Percentiles rank a stretch among this genome's conserved stretches.
These are phyloP conservation scores for Sphaeramia orbicularis DNA, from an alignment of 2,797 vertebrate species.

Conservation along the genomic window DNA sequence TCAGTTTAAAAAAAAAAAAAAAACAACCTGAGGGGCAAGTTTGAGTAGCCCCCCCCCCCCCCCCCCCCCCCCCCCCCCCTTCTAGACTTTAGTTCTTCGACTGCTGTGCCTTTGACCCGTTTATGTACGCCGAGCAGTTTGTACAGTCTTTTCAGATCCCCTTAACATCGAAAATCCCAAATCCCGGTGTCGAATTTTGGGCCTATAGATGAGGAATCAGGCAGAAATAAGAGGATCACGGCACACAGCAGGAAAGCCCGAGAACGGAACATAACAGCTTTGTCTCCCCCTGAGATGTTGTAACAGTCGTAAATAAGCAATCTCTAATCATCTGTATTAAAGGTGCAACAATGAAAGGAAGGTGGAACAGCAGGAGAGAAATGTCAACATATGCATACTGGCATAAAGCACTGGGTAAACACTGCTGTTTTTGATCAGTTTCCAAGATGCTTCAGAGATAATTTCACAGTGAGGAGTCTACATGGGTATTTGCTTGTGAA, in stretches of 20 bases:
- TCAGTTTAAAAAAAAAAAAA: too few species aligned
- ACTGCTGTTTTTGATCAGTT: constrained; percentile 16
- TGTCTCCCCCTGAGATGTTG: constrained; percentile 38
- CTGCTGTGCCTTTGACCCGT: constrained; percentile 12
- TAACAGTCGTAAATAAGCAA: constrained; percentile 32
- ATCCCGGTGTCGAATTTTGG: constrained; percentile 35
- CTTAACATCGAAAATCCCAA: constrained; percentile 33
- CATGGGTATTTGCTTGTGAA: constrained; percentile 24
- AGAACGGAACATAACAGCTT: constrained; percentile 40
- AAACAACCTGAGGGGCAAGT: constrained; percentile 6
- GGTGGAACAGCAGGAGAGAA: constrained; percentile 5
- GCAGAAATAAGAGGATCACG: constrained; percentile 49
- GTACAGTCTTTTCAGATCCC: constrained; percentile 3
- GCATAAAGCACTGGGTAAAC: constrained; percentile 10
- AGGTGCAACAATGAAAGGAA: constrained; percentile 12
- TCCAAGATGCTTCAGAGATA: background rate
- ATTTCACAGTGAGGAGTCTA: background rate
- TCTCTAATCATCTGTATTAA: constrained; percentile 19
- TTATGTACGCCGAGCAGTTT: constrained; percentile 19
- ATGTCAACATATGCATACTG: constrained; percentile 25
- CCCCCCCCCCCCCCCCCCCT: background rate
- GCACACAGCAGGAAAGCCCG: constrained; percentile 33
- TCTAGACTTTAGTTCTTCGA: constrained; percentile 14
- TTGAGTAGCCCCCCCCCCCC: background rate
- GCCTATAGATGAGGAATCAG: constrained; percentile 28